Evolutionary conservation across 2,888 invertebrate species (phyloP).

Genomic region (Ectemnius continuus): DNA sequence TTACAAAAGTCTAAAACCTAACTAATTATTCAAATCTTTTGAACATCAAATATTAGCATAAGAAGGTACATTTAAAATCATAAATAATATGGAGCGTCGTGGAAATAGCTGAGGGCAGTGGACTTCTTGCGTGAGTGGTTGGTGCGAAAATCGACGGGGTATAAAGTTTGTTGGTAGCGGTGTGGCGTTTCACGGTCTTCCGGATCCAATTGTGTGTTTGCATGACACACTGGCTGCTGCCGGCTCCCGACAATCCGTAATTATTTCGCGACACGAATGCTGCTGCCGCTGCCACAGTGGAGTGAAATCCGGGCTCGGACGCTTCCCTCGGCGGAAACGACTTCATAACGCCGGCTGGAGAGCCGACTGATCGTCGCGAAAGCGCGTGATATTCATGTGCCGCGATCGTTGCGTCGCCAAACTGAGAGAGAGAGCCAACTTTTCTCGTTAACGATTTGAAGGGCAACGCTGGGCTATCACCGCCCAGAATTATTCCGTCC

Average conservation of each 20-base stretch:
- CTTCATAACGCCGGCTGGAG: not conserved
- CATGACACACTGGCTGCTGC: not conserved
- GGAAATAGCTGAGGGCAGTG: not conserved
- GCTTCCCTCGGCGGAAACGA: not conserved
- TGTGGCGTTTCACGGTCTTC: constrained; percentile 25
- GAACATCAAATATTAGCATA: no score
- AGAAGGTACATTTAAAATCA: not conserved
- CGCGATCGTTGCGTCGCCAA: not conserved
- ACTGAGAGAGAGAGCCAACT: not conserved
- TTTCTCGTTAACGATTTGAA: constrained; percentile 4
- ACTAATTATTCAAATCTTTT: no score
- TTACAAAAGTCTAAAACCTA: no score
- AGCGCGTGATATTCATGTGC: not conserved
- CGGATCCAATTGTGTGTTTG: constrained; percentile 7
- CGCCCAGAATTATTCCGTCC: no score
- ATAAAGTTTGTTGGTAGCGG: constrained; percentile 1
- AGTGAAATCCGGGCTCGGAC: not conserved
- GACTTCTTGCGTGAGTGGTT: constrained; percentile 7
- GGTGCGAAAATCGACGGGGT: no score
- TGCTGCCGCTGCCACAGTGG: no score
- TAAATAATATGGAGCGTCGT: not conserved
- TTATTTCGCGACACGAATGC: constrained; percentile 11
- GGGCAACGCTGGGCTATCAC: not conserved
- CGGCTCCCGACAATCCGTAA: constrained; percentile 14
- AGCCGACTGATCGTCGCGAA: not conserved